Evolutionary conservation across 1,140 invertebrate genomes (phyloP).

Genomic region (Leptinotarsa lineolata): DNA sequence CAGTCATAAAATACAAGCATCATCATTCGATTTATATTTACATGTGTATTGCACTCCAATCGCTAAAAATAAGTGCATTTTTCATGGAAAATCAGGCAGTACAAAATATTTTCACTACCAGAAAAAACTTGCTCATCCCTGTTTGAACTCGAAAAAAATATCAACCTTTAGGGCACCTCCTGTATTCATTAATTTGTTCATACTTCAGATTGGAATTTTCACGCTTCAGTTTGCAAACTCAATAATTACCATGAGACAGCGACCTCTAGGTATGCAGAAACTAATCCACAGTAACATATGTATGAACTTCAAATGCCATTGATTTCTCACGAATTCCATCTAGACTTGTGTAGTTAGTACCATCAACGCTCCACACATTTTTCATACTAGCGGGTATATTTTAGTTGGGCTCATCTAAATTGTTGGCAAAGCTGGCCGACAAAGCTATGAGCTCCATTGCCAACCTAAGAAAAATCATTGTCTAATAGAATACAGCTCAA

Average conservation of each 20-base stretch:
- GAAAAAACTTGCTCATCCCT: neutral
- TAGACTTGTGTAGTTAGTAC: neutral
- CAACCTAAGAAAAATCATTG: slow-evolving; percentile 36
- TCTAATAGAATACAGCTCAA: neutral
- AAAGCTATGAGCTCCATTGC: slow-evolving; percentile 31
- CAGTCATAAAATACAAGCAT: neutral
- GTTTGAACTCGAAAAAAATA: no score
- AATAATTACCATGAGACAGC: neutral
- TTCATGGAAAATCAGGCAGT: neutral
- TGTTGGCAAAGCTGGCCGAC: slow-evolving; percentile 32
- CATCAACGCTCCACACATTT: neutral
- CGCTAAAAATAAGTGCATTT: slow-evolving; percentile 14
- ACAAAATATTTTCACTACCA: neutral
- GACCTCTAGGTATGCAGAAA: neutral
- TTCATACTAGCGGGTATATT: neutral
- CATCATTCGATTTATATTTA: neutral
- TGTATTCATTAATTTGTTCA: neutral
- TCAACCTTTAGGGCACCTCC: neutral
- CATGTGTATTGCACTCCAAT: neutral
- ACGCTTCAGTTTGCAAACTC: neutral
- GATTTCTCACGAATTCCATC: neutral
- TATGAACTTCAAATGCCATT: neutral
- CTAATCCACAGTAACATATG: slow-evolving; percentile 4
- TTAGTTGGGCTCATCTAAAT: neutral
- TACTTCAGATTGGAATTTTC: neutral